Evolutionary conservation across 1,140 invertebrate genomes (phyloP).

Genomic region (Diachasmimorpha longicaudata): DNA sequence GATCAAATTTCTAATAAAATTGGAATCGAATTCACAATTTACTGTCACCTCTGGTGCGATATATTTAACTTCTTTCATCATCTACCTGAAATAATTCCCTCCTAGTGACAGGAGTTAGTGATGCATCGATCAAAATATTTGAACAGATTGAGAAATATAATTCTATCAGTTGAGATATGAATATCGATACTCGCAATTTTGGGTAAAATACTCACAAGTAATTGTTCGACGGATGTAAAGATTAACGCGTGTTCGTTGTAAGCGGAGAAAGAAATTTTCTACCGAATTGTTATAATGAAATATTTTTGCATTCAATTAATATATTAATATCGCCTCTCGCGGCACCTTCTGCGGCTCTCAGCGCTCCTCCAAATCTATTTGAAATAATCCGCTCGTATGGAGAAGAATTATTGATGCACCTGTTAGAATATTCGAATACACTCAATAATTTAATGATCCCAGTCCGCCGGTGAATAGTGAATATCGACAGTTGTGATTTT

Average conservation of each 20-base stretch:
- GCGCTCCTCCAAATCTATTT: conserved; percentile 16
- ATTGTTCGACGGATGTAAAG: not conserved
- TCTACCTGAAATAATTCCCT: not conserved
- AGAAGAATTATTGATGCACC: not conserved
- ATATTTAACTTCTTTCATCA: conserved; percentile 36
- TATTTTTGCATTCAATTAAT: not conserved
- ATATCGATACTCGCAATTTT: no score
- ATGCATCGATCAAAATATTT: not conserved
- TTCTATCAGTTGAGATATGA: no score
- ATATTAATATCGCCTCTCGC: conserved; percentile 31
- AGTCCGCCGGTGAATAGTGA: no score
- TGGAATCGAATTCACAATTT: not conserved
- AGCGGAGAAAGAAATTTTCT: not conserved
- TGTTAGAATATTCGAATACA: not conserved
- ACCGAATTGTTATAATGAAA: no score
- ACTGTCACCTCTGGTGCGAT: conserved; percentile 34
- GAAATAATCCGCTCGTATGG: not conserved
- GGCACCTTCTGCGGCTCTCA: conserved; percentile 30
- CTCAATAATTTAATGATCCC: not conserved
- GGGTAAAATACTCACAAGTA: not conserved
- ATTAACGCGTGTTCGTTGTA: not conserved
- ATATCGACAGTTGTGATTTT: no score
- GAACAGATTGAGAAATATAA: not conserved
- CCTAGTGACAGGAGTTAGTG: not conserved
- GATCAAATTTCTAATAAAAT: not conserved